These are phyloP conservation scores for Thyatira batis DNA, from an alignment of 2,888 invertebrate genomes.

Conservation along the genomic window DNA sequence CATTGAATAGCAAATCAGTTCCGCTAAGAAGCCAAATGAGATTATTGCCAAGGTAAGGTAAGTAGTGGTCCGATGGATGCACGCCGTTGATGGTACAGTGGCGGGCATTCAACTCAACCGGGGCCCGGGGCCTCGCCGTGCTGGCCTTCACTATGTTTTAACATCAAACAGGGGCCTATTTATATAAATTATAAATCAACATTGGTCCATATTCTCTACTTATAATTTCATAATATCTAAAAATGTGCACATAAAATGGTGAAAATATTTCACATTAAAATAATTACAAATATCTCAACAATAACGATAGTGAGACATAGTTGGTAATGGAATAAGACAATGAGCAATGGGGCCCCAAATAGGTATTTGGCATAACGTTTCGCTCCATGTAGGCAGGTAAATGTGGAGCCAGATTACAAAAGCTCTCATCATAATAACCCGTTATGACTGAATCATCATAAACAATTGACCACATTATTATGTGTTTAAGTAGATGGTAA, in stretches of 20 bases:
- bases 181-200: not conserved
- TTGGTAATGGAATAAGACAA: not conserved
- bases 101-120: slow-evolving; percentile 75
- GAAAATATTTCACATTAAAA: not conserved
- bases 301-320: not conserved
- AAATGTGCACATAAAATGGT: not conserved
- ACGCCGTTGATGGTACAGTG: slow-evolving; percentile 49
- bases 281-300: not conserved
- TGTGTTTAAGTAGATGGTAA: no score
- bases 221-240: not conserved
- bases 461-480: slow-evolving; percentile 15
- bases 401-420: not conserved
- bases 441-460: not conserved
- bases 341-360: not conserved
- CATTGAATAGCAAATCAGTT: slow-evolving; percentile 51
- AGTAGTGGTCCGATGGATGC: slow-evolving; percentile 63
- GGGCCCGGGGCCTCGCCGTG: slow-evolving; percentile 41
- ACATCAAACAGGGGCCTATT: slow-evolving; percentile 12
- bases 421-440: not conserved
- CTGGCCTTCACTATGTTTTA: slow-evolving; percentile 36
- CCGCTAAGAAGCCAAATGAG: slow-evolving; percentile 65
- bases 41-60: slow-evolving; percentile 74
- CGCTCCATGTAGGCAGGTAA: not conserved
- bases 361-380: not conserved
- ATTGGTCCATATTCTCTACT: not conserved